Conservation (phyloP, 2,888 invertebrate species). For the Oxystoma pomonae region DNA sequence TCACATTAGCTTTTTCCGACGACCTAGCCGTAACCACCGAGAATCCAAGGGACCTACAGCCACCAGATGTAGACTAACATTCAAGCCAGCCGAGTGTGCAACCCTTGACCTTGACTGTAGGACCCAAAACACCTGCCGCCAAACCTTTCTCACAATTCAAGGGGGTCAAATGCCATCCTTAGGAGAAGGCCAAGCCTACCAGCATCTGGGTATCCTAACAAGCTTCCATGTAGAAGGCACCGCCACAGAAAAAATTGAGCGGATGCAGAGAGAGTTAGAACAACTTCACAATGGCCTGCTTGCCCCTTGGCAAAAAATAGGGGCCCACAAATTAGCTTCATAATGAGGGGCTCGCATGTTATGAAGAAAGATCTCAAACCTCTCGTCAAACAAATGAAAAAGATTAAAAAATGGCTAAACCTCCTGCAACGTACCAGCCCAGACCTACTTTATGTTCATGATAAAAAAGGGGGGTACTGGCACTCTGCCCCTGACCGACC, state of each 20-base stretch:
- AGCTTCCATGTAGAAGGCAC: constrained; percentile 32
- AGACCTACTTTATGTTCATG: constrained; percentile 30
- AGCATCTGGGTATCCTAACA: constrained; percentile 38
- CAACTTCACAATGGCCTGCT: constrained; percentile 19
- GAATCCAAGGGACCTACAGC: constrained; percentile 20
- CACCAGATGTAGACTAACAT: constrained; percentile 27
- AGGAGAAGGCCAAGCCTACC: constrained; percentile 28
- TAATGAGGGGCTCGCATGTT: no score
- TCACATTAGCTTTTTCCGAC: constrained; percentile 21
- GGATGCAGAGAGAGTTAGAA: constrained; percentile 24
- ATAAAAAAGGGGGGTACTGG: constrained; percentile 33
- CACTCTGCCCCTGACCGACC: constrained; percentile 33
- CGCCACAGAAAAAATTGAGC: no score
- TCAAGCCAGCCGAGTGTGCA: constrained; percentile 35
- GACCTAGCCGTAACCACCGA: constrained; percentile 18
- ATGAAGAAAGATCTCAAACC: no score
- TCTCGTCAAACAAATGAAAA: no score
- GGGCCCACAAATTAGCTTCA: no score
- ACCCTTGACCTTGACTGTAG: constrained; percentile 26
- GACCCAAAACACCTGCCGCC: constrained; percentile 7
- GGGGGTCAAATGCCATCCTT: constrained; percentile 21
- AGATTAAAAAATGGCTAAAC: no score
- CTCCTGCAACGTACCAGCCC: constrained; percentile 35
- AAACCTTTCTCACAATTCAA: constrained; percentile 25
- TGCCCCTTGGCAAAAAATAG: constrained; percentile 30